phyloP scores from a whole-genome alignment of 1,140 invertebrate genomes.

The Pantala flavescens region DNA sequence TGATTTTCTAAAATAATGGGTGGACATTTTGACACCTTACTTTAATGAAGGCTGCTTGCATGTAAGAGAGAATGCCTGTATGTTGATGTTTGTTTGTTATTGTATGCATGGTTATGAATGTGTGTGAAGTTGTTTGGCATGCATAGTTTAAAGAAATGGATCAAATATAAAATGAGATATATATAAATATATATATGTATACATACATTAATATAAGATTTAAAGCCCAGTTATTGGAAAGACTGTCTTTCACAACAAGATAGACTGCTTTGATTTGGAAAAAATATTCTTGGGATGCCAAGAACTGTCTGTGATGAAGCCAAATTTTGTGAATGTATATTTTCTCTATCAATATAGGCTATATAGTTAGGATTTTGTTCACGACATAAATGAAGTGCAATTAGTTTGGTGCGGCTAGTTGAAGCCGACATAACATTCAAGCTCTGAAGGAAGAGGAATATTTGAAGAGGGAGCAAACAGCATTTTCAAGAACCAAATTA shows the following conservation, averaged over 20 bases:
- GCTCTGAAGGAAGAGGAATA: neutral
- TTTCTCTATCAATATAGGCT: constrained; percentile 10
- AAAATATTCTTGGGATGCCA: constrained; percentile 9
- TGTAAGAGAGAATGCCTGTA: neutral
- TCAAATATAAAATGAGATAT: constrained; percentile 11
- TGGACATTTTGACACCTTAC: constrained; percentile 2
- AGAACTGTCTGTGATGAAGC: constrained; percentile 8
- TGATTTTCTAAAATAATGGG: neutral
- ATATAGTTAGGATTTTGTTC: constrained; percentile 10
- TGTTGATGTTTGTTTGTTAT: constrained; percentile 6
- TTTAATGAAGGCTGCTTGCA: constrained; percentile 5
- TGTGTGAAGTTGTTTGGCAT: constrained; percentile 5
- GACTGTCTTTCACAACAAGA: constrained; percentile 9
- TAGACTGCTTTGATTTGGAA: constrained; percentile 9
- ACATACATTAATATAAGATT: constrained; percentile 11
- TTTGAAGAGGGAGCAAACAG: neutral
- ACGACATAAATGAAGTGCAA: constrained; percentile 8
- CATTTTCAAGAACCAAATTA: constrained; percentile 10
- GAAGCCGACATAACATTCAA: neutral
- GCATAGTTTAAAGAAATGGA: constrained; percentile 4
- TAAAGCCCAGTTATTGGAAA: constrained; percentile 9
- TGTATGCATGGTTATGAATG: neutral
- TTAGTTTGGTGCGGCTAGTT: neutral
- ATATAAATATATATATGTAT: neutral
- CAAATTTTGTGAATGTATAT: constrained; percentile 10